phyloP scores from a whole-genome alignment of 2,888 invertebrate genomes.

The Hyposoter didymator region DNA sequence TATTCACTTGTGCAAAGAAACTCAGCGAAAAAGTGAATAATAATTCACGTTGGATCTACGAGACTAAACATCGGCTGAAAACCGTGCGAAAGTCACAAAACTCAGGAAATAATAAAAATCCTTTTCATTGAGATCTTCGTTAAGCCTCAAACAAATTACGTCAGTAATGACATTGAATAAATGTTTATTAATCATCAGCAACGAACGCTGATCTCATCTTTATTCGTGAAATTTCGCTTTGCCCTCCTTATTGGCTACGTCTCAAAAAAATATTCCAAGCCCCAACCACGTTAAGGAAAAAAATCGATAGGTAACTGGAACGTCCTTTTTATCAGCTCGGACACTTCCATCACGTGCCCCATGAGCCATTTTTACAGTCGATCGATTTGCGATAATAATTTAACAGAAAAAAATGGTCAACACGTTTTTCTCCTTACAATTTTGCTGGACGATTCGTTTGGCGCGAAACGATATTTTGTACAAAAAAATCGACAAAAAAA shows the following conservation, averaged over 20 bases:
- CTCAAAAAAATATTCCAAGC: conserved; percentile 18
- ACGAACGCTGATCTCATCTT: not conserved
- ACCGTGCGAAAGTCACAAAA: not conserved
- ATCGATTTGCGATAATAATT: not conserved
- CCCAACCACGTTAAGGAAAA: not conserved
- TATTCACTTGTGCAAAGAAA: conserved; percentile 17
- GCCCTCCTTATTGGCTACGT: conserved; percentile 31
- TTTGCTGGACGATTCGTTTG: not conserved
- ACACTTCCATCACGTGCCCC: not conserved
- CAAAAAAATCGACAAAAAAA: not conserved
- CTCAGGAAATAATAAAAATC: not conserved
- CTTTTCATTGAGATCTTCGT: not conserved
- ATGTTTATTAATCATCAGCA: not conserved
- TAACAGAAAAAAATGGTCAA: not conserved
- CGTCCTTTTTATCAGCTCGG: not conserved
- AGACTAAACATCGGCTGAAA: not conserved
- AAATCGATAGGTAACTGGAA: not conserved
- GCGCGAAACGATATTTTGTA: not conserved
- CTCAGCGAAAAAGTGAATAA: not conserved
- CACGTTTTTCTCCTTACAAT: not conserved
- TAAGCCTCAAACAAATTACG: not conserved
- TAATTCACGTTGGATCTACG: conserved; percentile 12
- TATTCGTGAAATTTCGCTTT: not conserved
- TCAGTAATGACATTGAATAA: not conserved
- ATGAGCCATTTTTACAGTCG: not conserved